Percentiles rank a stretch among this genome's conserved stretches.
phyloP scores from a whole-genome alignment of 2,113 vertebrate genomes.

The Callipepla squamata region DNA sequence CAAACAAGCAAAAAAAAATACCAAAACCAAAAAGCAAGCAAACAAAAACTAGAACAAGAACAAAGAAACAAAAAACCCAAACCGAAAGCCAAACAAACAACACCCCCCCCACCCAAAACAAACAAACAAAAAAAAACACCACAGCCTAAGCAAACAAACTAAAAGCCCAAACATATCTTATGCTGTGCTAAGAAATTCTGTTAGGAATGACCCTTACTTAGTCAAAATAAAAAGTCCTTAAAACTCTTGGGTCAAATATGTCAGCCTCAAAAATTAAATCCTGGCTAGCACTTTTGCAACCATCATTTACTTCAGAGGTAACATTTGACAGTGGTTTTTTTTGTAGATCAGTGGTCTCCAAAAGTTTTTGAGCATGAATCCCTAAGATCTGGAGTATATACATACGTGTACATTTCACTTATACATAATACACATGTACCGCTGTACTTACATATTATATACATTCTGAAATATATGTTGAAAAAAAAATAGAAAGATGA shows the following conservation, averaged over 20 bases:
- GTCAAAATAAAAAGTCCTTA: background rate
- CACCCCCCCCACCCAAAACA: too few species aligned
- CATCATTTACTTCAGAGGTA: background rate
- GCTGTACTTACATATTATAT: background rate
- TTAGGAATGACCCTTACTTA: background rate
- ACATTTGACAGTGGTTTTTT: background rate
- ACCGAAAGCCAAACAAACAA: background rate
- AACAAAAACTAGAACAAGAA: background rate
- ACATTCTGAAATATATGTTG: background rate
- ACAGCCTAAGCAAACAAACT: background rate
- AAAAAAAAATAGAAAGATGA: background rate
- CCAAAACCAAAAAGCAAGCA: background rate
- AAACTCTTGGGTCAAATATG: background rate
- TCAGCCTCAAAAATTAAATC: background rate
- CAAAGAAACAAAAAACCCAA: background rate
- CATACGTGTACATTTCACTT: background rate
- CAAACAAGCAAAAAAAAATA: background rate
- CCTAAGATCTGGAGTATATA: background rate
- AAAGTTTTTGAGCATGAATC: accelerated
- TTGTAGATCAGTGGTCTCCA: background rate
- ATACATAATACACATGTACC: background rate
- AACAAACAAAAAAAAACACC: background rate
- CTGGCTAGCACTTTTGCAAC: background rate
- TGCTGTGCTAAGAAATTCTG: background rate
- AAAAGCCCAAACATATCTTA: background rate